phyloP scores from a whole-genome alignment of 2,797 vertebrate species.

The Dendrocincla tyrannina region DNA sequence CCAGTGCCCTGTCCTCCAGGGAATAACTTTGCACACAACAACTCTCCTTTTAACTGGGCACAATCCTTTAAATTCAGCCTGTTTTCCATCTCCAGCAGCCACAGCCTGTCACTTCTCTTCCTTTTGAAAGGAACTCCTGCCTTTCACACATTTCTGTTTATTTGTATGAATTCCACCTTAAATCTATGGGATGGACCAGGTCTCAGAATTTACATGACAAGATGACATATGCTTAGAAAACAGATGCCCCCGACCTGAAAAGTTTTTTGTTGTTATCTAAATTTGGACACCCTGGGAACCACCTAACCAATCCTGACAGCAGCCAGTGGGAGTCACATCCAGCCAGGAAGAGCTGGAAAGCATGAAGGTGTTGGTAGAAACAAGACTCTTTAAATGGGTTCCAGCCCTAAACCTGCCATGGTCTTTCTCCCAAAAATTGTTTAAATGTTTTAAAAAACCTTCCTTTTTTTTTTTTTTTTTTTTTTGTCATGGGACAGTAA shows the following conservation, averaged over 20 bases:
- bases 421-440: background rate
- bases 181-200: background rate
- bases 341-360: background rate
- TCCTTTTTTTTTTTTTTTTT: background rate
- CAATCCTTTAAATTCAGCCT: background rate
- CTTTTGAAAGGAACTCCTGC: background rate
- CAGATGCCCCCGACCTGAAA: background rate
- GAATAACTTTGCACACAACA: background rate
- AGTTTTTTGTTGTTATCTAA: background rate
- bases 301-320: background rate
- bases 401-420: background rate
- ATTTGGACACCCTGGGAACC: background rate
- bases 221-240: background rate
- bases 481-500: background rate
- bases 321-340: background rate
- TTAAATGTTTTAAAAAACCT: background rate
- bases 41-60: background rate
- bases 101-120: background rate
- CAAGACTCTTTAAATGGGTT: background rate
- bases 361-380: background rate
- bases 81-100: background rate
- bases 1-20: background rate
- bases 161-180: background rate
- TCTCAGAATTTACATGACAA: rapidly evolving
- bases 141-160: background rate